A percentile compares a stretch with the other conserved stretches of the same genome.
phyloP scores from a whole-genome alignment of 2,888 invertebrate species.

The Sphaerophoria rueppellii region DNA sequence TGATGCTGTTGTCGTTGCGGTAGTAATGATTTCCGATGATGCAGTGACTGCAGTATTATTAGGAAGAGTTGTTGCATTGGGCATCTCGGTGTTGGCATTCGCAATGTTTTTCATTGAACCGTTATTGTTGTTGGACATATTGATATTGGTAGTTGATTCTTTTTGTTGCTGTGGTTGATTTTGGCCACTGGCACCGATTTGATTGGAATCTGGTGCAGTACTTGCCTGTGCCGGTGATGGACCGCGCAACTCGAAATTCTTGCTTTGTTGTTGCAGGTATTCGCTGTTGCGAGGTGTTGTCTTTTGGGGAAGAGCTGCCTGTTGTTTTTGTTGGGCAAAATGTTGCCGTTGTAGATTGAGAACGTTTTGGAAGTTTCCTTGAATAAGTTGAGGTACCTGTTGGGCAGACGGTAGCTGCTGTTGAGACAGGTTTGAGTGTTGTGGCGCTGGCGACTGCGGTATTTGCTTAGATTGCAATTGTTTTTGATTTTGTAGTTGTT shows the following conservation, averaged over 20 bases:
- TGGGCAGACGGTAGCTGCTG: slow-evolving; percentile 42
- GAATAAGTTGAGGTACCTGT: slow-evolving; percentile 74
- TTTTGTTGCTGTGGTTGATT: slow-evolving; percentile 46
- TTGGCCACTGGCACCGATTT: slow-evolving; percentile 72
- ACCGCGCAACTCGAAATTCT: slow-evolving; percentile 76
- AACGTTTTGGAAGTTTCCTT: slow-evolving; percentile 78
- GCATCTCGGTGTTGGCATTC: slow-evolving; percentile 22
- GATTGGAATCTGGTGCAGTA: slow-evolving; percentile 83
- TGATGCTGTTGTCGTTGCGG: slow-evolving; percentile 34
- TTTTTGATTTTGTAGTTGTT: slow-evolving; percentile 32
- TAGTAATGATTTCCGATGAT: slow-evolving; percentile 31
- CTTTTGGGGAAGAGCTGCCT: slow-evolving; percentile 75
- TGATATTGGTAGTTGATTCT: slow-evolving; percentile 18
- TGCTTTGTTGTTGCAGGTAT: slow-evolving; percentile 75
- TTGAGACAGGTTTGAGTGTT: slow-evolving; percentile 27
- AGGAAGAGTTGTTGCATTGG: slow-evolving; percentile 61
- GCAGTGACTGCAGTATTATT: slow-evolving; percentile 39
- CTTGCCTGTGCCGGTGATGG: slow-evolving; percentile 86
- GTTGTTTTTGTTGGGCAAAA: slow-evolving; percentile 73
- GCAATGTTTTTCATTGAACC: slow-evolving; percentile 56
- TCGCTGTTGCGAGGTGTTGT: slow-evolving; percentile 76
- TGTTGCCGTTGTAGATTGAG: slow-evolving; percentile 77
- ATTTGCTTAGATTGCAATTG: slow-evolving; percentile 40
- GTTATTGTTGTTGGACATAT: slow-evolving; percentile 54
- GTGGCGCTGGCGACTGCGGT: slow-evolving; percentile 17